These are phyloP conservation scores for Sylvilagus bachmani DNA, from an alignment of 2,113 vertebrate genomes.

Conservation along the genomic window DNA sequence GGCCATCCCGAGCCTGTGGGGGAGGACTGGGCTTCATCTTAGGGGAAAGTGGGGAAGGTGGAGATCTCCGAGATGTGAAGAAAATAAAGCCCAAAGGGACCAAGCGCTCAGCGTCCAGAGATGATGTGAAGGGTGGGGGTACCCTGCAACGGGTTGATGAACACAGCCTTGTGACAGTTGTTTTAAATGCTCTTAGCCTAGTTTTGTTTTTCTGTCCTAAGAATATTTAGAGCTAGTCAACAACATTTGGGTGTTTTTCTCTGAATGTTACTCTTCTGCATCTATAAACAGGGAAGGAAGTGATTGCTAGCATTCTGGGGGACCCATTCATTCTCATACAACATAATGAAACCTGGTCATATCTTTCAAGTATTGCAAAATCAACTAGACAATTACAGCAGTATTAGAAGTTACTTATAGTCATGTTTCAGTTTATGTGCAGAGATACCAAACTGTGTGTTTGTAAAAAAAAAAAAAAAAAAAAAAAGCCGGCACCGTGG, in stretches of 20 bases:
- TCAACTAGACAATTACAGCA: constrained; percentile 45
- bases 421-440: not conserved
- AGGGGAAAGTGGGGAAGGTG: not conserved
- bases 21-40: not conserved
- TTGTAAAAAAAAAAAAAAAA: not conserved
- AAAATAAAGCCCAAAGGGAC: not conserved
- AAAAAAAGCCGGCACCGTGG: no score
- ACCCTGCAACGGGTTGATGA: not conserved
- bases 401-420: not conserved
- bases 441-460: not conserved
- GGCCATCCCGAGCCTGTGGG: no score
- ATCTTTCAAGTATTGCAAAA: not conserved
- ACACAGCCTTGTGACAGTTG: not conserved
- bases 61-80: not conserved
- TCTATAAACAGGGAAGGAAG: constrained; percentile 28
- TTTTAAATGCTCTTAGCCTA: not conserved
- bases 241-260: not conserved
- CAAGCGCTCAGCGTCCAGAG: not conserved
- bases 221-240: not conserved
- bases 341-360: not conserved
- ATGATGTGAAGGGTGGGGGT: not conserved
- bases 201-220: not conserved
- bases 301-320: constrained; percentile 29
- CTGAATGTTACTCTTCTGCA: not conserved
- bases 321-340: not conserved